Base-by-base conservation (phyloP, 2,888 invertebrate species). In the Hyposoter didymator region DNA sequence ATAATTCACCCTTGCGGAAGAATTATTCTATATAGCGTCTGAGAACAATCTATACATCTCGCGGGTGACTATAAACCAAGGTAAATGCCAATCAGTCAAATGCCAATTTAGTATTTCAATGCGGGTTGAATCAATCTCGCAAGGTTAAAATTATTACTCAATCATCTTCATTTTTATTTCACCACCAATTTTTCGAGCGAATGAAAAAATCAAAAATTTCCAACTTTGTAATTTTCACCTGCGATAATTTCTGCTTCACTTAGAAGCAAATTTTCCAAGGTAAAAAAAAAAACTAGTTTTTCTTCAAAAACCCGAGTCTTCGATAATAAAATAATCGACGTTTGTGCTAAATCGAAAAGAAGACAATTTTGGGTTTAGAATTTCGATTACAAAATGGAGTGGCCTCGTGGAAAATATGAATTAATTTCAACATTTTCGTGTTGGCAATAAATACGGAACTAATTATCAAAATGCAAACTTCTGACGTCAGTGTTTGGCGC, bases 1-100 rank as follows among this genome's bases (percentile, higher is more conserved):
- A 90, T 92, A 91, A 89, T 89, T 90, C 89, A 91, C 88, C 90
- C 90, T 90, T 88, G 89, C 88, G 89, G 90, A 90, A 91, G 82
- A 84, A 84, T 84, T 82, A 84, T 84, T 59, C 69, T 81, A 79
- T 85, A 85, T 74, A 78, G 82, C 73, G 70, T 84, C 79, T 84
- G 76, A 80, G 84, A 83, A 74, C 43, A 80, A 85, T 79, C 62
- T 87, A 74, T 75, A 78, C 22, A 75, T 67, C 64, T 81, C 62
- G 59, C 19, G 80, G 81, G 84, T 86, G 82, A 84, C 76, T 79
- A 76, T 59, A 62, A 74, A 66, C 85, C 78, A 86, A 87, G 87
- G 86, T 87, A 85, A 87, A 86, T 86, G 83, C 80, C 83, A 84
- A 87, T 84, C 85, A 85, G 84, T 81, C 84, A 87, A 87, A 84